These are phyloP conservation scores for Microchirus variegatus DNA, from an alignment of 2,797 vertebrate species.

Conservation along the genomic window DNA sequence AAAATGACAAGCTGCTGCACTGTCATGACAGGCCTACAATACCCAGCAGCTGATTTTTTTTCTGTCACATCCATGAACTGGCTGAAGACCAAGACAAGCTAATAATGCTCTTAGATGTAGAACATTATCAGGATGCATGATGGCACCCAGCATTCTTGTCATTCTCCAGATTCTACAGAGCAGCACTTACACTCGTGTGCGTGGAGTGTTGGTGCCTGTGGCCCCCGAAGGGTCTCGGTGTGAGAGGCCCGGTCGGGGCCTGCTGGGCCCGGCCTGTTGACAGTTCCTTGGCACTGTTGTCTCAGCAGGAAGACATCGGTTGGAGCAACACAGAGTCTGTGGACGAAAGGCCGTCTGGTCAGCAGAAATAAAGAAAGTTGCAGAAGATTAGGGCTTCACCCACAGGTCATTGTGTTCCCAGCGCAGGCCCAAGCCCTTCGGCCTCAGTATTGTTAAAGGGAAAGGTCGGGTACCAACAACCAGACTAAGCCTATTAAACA, in stretches of 20 bases:
- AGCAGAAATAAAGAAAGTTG: slow-evolving; percentile 82
- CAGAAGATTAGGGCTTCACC: slow-evolving; percentile 96
- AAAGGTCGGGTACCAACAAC: slow-evolving; percentile 91
- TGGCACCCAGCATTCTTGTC: slow-evolving; percentile 76
- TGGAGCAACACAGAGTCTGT: slow-evolving; percentile 90
- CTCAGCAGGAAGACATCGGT: slow-evolving; percentile 97
- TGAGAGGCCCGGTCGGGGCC: slow-evolving; percentile 74
- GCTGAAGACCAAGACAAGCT: slow-evolving; percentile 39
- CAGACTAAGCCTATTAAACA: slow-evolving; percentile 87
- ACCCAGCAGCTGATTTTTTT: slow-evolving; percentile 70
- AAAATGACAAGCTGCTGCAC: slow-evolving; percentile 80
- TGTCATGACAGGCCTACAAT: slow-evolving; percentile 82
- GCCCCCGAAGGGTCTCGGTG: slow-evolving; percentile 56
- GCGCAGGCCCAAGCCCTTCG: slow-evolving; percentile 83
- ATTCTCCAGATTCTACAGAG: slow-evolving; percentile 68
- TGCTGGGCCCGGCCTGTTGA: slow-evolving; percentile 88
- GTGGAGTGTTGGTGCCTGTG: slow-evolving; percentile 52
- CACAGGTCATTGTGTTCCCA: slow-evolving; percentile 91
- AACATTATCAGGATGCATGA: slow-evolving; percentile 66
- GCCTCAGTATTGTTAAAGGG: slow-evolving; percentile 90
- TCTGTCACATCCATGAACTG: slow-evolving; percentile 61
- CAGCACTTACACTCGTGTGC: slow-evolving; percentile 39
- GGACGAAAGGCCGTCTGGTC: slow-evolving; percentile 81
- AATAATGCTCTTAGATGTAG: slow-evolving; percentile 66
- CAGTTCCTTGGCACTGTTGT: slow-evolving; percentile 93